phyloP scores from a whole-genome alignment of 2,113 vertebrate genomes.

The Lepisosteus osseus region DNA sequence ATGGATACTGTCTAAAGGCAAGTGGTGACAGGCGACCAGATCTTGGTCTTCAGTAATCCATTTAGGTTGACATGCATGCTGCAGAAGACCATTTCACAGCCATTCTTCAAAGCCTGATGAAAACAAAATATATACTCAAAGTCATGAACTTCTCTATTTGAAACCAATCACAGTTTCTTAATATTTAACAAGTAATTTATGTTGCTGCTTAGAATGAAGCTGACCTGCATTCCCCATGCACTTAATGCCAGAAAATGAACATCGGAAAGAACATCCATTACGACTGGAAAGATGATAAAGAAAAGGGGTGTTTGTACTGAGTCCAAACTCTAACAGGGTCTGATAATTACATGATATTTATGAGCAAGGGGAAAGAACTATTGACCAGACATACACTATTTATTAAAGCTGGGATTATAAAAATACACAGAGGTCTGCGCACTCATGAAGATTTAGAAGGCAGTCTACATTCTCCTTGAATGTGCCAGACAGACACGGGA shows the following conservation, averaged over 20 bases:
- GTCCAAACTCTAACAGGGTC: background rate
- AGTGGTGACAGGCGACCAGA: slow-evolving; percentile 72
- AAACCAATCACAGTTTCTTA: slow-evolving; percentile 48
- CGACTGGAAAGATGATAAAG: too few relatives aligned
- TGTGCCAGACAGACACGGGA: background rate
- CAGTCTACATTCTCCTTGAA: background rate
- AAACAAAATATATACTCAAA: slow-evolving; percentile 58
- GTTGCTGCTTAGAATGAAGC: slow-evolving; percentile 39
- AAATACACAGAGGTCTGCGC: background rate
- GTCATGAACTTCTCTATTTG: slow-evolving; percentile 46
- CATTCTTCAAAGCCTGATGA: slow-evolving; percentile 57
- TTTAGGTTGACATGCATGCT: slow-evolving; percentile 55
- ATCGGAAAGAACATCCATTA: too few relatives aligned
- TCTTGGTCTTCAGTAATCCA: slow-evolving; percentile 69
- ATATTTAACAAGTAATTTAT: slow-evolving; percentile 45
- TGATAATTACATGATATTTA: slow-evolving; percentile 18
- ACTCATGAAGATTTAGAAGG: background rate
- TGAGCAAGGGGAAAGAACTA: slow-evolving; percentile 9
- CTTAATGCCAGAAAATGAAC: background rate
- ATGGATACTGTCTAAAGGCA: slow-evolving; percentile 72
- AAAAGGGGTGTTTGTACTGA: slow-evolving; percentile 4
- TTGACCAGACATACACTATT: slow-evolving; percentile 3
- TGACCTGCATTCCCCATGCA: slow-evolving; percentile 27
- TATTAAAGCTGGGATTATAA: slow-evolving; percentile 2
- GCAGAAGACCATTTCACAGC: slow-evolving; percentile 50